These are phyloP conservation scores for Drosophila ohnishii DNA, from an alignment of 1,140 invertebrate species.

Conservation along the genomic window DNA sequence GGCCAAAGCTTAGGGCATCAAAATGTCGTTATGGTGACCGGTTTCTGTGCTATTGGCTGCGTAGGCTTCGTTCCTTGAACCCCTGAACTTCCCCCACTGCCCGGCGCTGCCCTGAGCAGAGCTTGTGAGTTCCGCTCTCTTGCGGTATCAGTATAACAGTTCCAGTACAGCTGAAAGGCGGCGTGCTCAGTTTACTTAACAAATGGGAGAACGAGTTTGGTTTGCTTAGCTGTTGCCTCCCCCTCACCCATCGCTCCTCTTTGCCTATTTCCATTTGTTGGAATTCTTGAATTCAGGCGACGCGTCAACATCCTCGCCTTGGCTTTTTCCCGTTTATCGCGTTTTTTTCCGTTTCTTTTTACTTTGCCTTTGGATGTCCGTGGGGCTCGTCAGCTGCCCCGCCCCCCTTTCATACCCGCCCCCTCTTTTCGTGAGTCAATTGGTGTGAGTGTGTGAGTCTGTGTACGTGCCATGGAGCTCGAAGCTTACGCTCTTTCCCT, in stretches of 20 bases:
- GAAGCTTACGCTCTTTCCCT: conserved; percentile 10
- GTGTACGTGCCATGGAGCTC: conserved; percentile 35
- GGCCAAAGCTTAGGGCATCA: neutral
- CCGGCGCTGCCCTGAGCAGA: neutral
- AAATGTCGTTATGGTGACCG: neutral
- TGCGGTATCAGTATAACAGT: conserved; percentile 44
- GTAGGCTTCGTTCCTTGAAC: conserved; percentile 40
- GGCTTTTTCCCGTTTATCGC: conserved; percentile 15
- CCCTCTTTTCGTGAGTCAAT: conserved; percentile 3
- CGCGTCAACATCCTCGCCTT: conserved; percentile 42
- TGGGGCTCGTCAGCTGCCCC: conserved; percentile 65
- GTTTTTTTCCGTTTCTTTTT: conserved; percentile 3
- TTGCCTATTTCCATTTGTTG: conserved; percentile 7
- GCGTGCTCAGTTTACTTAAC: conserved; percentile 15
- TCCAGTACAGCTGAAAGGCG: conserved; percentile 22
- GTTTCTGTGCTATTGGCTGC: conserved; percentile 12
- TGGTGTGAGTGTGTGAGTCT: conserved; percentile 10
- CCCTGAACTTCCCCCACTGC: neutral
- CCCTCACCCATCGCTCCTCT: neutral
- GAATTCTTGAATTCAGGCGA: conserved; percentile 32
- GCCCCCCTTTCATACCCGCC: conserved; percentile 14
- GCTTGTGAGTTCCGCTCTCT: conserved; percentile 13
- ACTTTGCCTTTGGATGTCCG: conserved; percentile 50
- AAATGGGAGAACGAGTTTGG: conserved; percentile 34
- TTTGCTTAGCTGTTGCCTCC: conserved; percentile 26